These are phyloP conservation scores for Drosophila nannoptera DNA, from an alignment of 1,140 invertebrate genomes.

Conservation along the genomic window DNA sequence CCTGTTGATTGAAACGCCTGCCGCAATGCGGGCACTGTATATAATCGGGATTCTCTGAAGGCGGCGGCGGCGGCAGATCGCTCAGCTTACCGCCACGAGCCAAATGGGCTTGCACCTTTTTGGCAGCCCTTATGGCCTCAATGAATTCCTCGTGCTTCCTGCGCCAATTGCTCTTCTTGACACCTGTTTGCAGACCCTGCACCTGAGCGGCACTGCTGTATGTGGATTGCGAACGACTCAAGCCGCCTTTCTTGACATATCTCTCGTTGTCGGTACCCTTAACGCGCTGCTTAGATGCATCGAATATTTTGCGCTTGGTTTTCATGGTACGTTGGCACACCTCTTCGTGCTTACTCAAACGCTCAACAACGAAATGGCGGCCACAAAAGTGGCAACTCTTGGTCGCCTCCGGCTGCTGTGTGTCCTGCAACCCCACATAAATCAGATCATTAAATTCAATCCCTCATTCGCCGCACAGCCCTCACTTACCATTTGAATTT, in stretches of 20 bases:
- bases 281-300: conserved; percentile 90
- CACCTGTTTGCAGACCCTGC: conserved; percentile 52
- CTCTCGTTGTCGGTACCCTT: conserved; percentile 91
- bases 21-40: conserved; percentile 94
- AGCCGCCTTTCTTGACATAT: conserved; percentile 70
- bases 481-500: conserved; percentile 51
- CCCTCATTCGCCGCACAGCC: neutral
- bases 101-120: conserved; percentile 90
- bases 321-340: conserved; percentile 87
- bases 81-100: conserved; percentile 91
- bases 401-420: conserved; percentile 66
- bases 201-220: conserved; percentile 62
- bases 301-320: conserved; percentile 92
- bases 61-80: conserved; percentile 94
- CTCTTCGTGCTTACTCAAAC: conserved; percentile 88
- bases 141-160: conserved; percentile 96
- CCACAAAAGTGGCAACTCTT: conserved; percentile 84
- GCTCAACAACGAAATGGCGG: conserved; percentile 88
- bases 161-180: conserved; percentile 90
- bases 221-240: conserved; percentile 49
- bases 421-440: neutral
- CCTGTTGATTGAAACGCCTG: conserved; percentile 90
- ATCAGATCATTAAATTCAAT: neutral
- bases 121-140: conserved; percentile 91
- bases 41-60: conserved; percentile 92